phyloP scores from a whole-genome alignment of 2,113 vertebrate species.

The Cyprichromis sp. region DNA sequence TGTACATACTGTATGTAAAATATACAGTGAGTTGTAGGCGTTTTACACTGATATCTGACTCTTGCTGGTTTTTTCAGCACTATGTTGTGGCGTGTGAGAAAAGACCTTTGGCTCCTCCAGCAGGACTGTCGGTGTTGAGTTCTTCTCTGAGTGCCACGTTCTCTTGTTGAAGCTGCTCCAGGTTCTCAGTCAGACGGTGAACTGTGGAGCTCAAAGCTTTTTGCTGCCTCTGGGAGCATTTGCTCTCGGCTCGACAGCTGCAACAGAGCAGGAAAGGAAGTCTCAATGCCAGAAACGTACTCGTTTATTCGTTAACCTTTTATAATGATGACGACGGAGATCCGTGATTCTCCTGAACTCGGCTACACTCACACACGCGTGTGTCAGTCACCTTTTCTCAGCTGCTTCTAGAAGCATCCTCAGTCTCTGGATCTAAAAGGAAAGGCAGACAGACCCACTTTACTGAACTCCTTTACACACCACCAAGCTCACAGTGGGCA shows the following conservation, averaged over 20 bases:
- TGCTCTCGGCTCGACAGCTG: conserved; percentile 69
- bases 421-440: conserved; percentile 81
- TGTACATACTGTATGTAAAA: background rate
- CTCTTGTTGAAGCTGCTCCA: conserved; percentile 82
- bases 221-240: conserved; percentile 70
- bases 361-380: background rate
- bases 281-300: background rate
- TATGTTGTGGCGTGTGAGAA: background rate
- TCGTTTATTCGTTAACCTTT: background rate
- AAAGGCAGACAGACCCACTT: background rate
- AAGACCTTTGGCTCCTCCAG: conserved; percentile 71
- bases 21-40: background rate
- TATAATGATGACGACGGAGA: background rate
- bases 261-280: background rate
- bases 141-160: conserved; percentile 79
- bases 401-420: conserved; percentile 74
- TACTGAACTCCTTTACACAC: background rate
- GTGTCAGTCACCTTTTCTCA: conserved; percentile 75
- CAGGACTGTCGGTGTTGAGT: conserved; percentile 66
- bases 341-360: background rate
- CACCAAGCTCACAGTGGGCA: background rate
- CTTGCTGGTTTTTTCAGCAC: background rate
- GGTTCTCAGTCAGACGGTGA: conserved; percentile 74
- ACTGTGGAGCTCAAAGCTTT: conserved; percentile 75
- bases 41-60: background rate